phyloP scores from a whole-genome alignment of 2,797 vertebrate species.

The Melanotaenia maccullochi region DNA sequence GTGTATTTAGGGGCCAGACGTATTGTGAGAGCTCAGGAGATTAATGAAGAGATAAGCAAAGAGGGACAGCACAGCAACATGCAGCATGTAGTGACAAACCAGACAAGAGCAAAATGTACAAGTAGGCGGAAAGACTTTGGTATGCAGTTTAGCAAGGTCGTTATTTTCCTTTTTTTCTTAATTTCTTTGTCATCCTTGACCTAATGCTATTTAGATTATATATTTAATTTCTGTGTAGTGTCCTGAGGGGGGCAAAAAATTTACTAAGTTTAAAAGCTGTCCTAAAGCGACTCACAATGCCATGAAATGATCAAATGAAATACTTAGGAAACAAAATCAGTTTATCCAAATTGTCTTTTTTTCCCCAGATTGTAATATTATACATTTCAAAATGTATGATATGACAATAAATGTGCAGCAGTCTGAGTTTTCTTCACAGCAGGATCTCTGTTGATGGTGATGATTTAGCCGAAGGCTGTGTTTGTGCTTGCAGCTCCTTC shows the following conservation, averaged over 20 bases:
- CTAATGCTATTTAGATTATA: background rate
- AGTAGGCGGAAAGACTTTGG: background rate
- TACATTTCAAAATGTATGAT: background rate
- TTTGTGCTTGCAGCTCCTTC: conserved; percentile 43
- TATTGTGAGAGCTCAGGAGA: conserved; percentile 8
- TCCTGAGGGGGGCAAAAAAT: too few relatives aligned
- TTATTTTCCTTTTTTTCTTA: background rate
- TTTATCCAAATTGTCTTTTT: background rate
- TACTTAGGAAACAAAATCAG: background rate
- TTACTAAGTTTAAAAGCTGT: too few relatives aligned
- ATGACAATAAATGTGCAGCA: background rate
- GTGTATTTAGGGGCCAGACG: background rate
- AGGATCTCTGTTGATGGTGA: conserved; percentile 37
- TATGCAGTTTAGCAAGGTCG: background rate
- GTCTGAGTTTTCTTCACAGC: conserved; percentile 5
- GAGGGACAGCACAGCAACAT: conserved; percentile 1
- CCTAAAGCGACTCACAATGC: too few relatives aligned
- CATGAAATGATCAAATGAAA: background rate
- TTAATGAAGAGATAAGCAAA: conserved; percentile 11
- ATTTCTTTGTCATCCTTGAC: background rate
- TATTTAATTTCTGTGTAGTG: background rate
- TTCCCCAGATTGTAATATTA: background rate
- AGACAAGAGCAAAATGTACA: background rate
- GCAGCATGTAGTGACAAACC: background rate
- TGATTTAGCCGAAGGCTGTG: conserved; percentile 56